Conservation (phyloP, 30 jellyfish, hydroid and myxozoan genomes). For the Turritopsis rubra region DNA sequence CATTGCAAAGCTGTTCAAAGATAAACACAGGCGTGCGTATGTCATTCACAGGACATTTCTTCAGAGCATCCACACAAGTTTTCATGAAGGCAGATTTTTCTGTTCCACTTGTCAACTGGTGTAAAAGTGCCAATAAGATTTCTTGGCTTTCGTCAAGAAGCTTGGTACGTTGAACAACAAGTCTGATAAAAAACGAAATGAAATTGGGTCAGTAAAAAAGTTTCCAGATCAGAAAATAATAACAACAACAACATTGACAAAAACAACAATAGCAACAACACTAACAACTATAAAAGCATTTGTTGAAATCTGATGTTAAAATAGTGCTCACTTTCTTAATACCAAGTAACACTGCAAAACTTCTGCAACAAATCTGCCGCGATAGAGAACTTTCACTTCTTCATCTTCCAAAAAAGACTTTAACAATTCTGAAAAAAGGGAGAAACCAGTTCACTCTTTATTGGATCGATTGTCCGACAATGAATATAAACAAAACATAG, state of each 20-base stretch:
- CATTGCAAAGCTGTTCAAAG: slow-evolving; percentile 75
- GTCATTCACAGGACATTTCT: slow-evolving; percentile 78
- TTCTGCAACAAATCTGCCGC: slow-evolving; percentile 50
- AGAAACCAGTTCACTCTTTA: neutral
- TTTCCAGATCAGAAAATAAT: neutral
- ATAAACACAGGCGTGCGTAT: slow-evolving; percentile 90
- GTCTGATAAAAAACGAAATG: slow-evolving; percentile 37
- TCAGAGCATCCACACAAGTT: slow-evolving; percentile 16
- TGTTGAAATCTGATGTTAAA: neutral
- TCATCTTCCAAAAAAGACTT: slow-evolving; percentile 81
- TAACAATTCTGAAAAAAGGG: slow-evolving; percentile 39
- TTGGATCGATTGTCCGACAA: slow-evolving; percentile 14
- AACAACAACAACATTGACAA: neutral
- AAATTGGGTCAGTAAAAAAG: neutral
- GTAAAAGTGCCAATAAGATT: slow-evolving; percentile 50
- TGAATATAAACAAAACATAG: neutral
- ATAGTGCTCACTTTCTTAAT: slow-evolving; percentile 44
- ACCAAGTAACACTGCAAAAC: slow-evolving; percentile 76
- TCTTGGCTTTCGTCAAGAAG: slow-evolving; percentile 88
- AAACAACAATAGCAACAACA: neutral
- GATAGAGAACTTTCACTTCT: slow-evolving; percentile 42
- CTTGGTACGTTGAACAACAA: slow-evolving; percentile 86
- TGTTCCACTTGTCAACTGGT: slow-evolving; percentile 73
- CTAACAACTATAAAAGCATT: neutral
- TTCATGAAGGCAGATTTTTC: slow-evolving; percentile 77